Percentiles rank a stretch among this genome's conserved stretches.
These are phyloP conservation scores for Drosophila prosaltans DNA, from an alignment of 1,140 invertebrate species.

Conservation along the genomic window DNA sequence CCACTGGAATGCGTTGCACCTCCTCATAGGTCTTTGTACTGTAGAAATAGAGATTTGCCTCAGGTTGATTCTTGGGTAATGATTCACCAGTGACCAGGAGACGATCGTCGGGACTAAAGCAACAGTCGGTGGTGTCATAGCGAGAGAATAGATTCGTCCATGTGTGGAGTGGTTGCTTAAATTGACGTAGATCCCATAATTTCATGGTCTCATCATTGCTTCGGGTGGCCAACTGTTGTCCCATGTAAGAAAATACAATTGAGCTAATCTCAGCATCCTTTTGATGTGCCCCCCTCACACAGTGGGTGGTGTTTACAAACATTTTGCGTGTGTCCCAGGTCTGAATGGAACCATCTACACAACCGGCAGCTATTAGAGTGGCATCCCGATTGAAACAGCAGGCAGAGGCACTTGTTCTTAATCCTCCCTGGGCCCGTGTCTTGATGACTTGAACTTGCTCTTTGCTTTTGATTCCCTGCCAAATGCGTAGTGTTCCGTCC, in stretches of 20 bases:
- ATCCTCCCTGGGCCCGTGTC: constrained; percentile 92
- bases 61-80: constrained; percentile 87
- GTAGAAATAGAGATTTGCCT: constrained; percentile 92
- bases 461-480: constrained; percentile 91
- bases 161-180: constrained; percentile 90
- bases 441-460: constrained; percentile 94
- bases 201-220: constrained; percentile 97
- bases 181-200: constrained; percentile 95
- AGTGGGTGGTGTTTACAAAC: constrained; percentile 91
- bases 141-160: constrained; percentile 90
- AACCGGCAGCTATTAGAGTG: constrained; percentile 94
- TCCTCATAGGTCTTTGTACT: constrained; percentile 90
- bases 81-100: constrained; percentile 95
- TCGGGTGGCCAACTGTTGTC: constrained; percentile 90
- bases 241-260: constrained; percentile 94
- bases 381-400: constrained; percentile 95
- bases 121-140: constrained; percentile 95
- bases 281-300: constrained; percentile 92
- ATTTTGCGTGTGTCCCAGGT: constrained; percentile 97
- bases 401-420: constrained; percentile 94
- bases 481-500: constrained; percentile 96
- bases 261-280: constrained; percentile 92
- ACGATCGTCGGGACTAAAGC: constrained; percentile 92
- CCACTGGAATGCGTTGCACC: constrained; percentile 89
- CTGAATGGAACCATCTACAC: constrained; percentile 97